Evolutionary conservation across 2,888 invertebrate genomes (phyloP).

Genomic region (Epinotia brunnichana): DNA sequence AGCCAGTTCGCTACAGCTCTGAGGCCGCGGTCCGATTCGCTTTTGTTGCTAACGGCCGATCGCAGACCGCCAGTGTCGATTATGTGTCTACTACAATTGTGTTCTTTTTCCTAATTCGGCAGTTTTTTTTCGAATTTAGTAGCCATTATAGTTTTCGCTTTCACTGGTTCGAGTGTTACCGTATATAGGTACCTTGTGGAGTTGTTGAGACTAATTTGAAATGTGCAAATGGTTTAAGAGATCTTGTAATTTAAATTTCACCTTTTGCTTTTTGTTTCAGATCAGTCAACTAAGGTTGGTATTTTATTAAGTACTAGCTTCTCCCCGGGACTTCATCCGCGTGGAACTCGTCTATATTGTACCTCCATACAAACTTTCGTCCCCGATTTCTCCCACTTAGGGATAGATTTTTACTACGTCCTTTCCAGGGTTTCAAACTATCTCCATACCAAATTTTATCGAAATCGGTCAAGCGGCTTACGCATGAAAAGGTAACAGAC

Average conservation of each 20-base stretch:
- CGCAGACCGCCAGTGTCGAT: slow-evolving; percentile 36
- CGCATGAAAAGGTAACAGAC: no score
- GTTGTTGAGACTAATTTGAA: slow-evolving; percentile 31
- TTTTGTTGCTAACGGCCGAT: slow-evolving; percentile 31
- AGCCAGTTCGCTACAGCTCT: not conserved
- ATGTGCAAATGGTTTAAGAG: slow-evolving; percentile 7
- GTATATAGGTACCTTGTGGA: slow-evolving; percentile 26
- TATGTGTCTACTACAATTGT: slow-evolving; percentile 43
- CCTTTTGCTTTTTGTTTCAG: slow-evolving; percentile 8
- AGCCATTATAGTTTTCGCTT: slow-evolving; percentile 44
- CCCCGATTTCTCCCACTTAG: no score
- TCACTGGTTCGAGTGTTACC: slow-evolving; percentile 31
- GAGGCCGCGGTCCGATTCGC: slow-evolving; percentile 2
- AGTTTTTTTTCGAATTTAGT: slow-evolving; percentile 37
- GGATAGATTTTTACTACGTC: no score
- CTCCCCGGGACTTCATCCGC: no score
- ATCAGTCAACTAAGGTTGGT: not conserved
- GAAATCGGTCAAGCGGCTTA: no score
- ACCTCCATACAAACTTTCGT: no score
- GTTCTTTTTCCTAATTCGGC: slow-evolving; percentile 40
- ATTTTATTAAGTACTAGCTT: not conserved
- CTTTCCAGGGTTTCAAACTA: no score
- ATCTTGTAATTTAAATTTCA: not conserved
- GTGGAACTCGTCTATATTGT: no score
- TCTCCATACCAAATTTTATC: no score